Percentiles rank a stretch among this genome's conserved stretches.
Conservation (phyloP, 2,113 vertebrate species). For the Aegithalos caudatus region DNA sequence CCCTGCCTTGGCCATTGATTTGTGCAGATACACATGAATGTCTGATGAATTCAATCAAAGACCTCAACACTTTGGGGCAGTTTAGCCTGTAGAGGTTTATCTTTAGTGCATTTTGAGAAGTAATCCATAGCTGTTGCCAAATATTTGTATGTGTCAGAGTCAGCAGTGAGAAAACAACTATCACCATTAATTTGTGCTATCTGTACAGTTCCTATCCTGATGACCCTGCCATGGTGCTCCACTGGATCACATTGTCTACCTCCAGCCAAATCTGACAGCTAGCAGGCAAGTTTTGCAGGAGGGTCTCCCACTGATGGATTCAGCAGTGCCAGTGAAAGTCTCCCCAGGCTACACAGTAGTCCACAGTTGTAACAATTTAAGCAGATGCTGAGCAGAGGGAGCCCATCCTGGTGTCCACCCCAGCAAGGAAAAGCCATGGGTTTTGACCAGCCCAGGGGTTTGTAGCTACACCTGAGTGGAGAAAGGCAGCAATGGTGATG, state of each 20-base stretch:
- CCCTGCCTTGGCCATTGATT: slow-evolving; percentile 55
- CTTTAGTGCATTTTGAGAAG: slow-evolving; percentile 21
- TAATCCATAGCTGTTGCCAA: slow-evolving; percentile 36
- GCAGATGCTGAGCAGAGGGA: background rate
- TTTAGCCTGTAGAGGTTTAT: slow-evolving; percentile 44
- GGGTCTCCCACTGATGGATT: background rate
- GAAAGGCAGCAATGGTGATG: background rate
- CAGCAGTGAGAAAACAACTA: slow-evolving; percentile 46
- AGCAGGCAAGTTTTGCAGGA: background rate
- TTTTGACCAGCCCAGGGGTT: background rate
- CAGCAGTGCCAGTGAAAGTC: background rate
- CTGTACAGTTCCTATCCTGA: background rate
- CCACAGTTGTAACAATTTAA: background rate
- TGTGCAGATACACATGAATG: slow-evolving; percentile 9
- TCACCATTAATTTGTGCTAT: slow-evolving; percentile 29
- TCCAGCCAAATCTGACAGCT: background rate
- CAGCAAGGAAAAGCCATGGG: background rate
- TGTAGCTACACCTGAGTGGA: background rate
- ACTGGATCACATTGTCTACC: background rate
- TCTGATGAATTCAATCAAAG: slow-evolving; percentile 58
- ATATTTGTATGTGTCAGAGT: slow-evolving; percentile 10
- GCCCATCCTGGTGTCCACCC: background rate
- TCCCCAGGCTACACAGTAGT: background rate
- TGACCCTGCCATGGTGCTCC: background rate
- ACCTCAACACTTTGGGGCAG: slow-evolving; percentile 41